These are phyloP conservation scores for Zaprionus nigranus DNA, from an alignment of 1,140 invertebrate genomes.

Conservation along the genomic window DNA sequence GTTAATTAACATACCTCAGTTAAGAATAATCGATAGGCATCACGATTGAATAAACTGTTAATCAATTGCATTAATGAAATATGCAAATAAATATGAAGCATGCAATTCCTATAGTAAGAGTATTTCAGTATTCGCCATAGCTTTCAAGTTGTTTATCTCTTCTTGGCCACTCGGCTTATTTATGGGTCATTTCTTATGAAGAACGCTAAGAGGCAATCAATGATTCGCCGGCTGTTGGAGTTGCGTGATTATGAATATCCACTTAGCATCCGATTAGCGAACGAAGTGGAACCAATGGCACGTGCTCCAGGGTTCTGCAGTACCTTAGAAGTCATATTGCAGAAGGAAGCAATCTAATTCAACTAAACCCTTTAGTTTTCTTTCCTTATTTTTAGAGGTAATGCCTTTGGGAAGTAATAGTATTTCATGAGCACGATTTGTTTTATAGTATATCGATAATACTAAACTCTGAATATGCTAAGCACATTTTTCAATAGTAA, in stretches of 20 bases:
- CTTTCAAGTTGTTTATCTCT: background rate
- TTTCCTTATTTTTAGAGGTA: background rate
- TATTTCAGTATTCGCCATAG: conserved; percentile 12
- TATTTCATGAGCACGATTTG: background rate
- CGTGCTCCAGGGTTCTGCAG: conserved; percentile 21
- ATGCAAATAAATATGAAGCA: background rate
- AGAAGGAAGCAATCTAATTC: conserved; percentile 31
- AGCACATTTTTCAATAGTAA: background rate
- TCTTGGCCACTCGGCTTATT: conserved; percentile 42
- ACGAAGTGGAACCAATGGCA: conserved; percentile 46
- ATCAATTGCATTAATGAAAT: background rate
- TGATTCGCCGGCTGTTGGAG: conserved; percentile 34
- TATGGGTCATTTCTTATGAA: conserved; percentile 56
- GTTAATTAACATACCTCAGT: background rate
- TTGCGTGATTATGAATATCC: conserved; percentile 49
- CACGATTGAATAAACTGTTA: no score
- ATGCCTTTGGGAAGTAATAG: background rate
- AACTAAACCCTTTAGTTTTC: background rate
- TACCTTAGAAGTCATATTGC: background rate
- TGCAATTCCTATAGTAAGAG: conserved; percentile 9
- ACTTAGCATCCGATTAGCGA: conserved; percentile 58
- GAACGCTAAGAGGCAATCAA: conserved; percentile 27
- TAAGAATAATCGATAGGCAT: background rate
- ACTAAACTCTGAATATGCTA: background rate
- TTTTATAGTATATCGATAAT: background rate